Base-by-base conservation (phyloP, 2,797 vertebrate species). In the Otus scops region DNA sequence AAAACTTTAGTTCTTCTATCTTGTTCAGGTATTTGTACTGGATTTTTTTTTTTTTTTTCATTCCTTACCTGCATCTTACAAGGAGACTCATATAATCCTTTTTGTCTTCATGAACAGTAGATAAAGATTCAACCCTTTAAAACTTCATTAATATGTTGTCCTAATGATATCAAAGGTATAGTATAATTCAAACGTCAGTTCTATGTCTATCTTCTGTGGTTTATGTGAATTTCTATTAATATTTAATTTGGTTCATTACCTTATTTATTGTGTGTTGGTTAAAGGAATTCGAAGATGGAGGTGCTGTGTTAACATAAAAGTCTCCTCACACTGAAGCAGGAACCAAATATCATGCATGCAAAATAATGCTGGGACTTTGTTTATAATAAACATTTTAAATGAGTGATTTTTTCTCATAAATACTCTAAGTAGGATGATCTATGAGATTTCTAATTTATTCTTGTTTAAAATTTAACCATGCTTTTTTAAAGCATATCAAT, bases 401-500 rank as follows among this genome's bases (percentile, higher is more conserved):
- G 97, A 98, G 97, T 90, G 95, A 98, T 97, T 98, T 98, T 98
- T 98, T 96, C 98, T 98, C 97, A 98, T 98, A 98, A 98, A 98
- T 98, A 97, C 97, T 97, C 97, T 98, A 98, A 98, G 97, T 98
- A 98, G 99, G 98, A 99, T 99, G 99, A 99, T 99, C 99, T 99
- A 99, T 99, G 99, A 99, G 99, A 99, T 99, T 99, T 99, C 99
- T 99, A 99, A 99, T 99, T 99, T 99, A 99, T 99, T 99, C 99
- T 99, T 99, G 99, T 99, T 99, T 98, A 98, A 98, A 98, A 98
- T 98, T 98, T 98, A 99, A 99, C 99, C 98, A 98, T 99, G 99
- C 99, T 99, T 99, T 98, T 99, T 99, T 99, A 99, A 99, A 99
- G 99, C 99, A 99, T 99, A 99, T 99, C 99, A 99, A 99, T 99